Evolutionary conservation across 1,140 invertebrate genomes (phyloP).

Genomic region (Macrocentrus cingulum): DNA sequence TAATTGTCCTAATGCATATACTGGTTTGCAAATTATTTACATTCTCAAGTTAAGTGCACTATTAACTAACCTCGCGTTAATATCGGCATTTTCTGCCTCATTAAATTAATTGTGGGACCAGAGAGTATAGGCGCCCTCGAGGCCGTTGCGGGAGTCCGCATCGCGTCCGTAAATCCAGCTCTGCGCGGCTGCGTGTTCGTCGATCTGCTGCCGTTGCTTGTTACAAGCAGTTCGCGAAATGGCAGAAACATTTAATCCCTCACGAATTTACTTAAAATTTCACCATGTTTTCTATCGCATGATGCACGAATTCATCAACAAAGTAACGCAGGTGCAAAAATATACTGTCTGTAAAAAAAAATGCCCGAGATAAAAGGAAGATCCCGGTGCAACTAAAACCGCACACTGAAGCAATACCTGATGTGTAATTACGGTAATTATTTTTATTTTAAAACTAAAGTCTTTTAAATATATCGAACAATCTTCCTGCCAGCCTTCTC

Average conservation of each 20-base stretch:
- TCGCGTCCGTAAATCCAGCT: not conserved
- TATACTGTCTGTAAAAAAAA: not conserved
- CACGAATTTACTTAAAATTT: not conserved
- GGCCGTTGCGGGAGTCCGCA: not conserved
- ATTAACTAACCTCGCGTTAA: slow-evolving; percentile 47
- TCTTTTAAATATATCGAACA: not conserved
- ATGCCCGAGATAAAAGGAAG: too few relatives aligned
- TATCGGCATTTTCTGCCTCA: slow-evolving; percentile 43
- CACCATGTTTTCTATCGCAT: not conserved
- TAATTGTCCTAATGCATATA: not conserved
- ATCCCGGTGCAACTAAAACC: too few relatives aligned
- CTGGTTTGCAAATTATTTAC: slow-evolving; percentile 37
- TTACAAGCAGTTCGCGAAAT: slow-evolving; percentile 16
- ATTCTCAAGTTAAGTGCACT: slow-evolving; percentile 40
- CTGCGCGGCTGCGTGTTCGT: not conserved
- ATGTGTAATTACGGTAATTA: not conserved
- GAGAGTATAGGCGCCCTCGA: slow-evolving; percentile 6
- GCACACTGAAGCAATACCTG: too few relatives aligned
- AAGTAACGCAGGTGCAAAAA: slow-evolving; percentile 9
- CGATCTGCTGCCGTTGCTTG: not conserved
- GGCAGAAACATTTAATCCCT: too few relatives aligned
- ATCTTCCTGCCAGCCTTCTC: too few relatives aligned
- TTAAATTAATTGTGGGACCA: slow-evolving; percentile 46
- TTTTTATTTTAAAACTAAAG: slow-evolving; percentile 4
- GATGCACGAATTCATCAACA: not conserved